These are phyloP conservation scores for Lepus europaeus DNA, from an alignment of 2,113 vertebrate species.

Conservation along the genomic window DNA sequence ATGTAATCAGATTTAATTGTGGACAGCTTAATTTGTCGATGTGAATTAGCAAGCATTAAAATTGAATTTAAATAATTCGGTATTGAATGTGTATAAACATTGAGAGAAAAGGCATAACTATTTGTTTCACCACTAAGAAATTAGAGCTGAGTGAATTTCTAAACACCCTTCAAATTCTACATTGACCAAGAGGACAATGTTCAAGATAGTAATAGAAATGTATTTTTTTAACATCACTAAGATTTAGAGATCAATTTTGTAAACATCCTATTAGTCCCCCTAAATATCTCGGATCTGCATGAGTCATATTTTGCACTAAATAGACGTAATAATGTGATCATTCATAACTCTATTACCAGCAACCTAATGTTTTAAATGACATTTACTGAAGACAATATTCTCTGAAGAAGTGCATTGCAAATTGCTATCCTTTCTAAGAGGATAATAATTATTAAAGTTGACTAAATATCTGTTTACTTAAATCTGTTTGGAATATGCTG, in stretches of 20 bases:
- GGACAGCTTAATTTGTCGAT: conserved; percentile 61
- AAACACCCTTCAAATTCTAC: background rate
- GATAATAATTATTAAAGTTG: conserved; percentile 12
- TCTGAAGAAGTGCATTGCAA: conserved; percentile 46
- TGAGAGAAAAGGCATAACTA: conserved; percentile 5
- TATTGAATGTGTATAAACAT: conserved; percentile 66
- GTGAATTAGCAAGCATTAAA: conserved; percentile 71
- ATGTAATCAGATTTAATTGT: conserved; percentile 73
- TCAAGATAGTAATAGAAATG: conserved; percentile 40
- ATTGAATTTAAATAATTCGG: conserved; percentile 77
- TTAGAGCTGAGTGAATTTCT: conserved; percentile 46
- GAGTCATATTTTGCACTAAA: conserved; percentile 17
- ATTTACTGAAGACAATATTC: conserved; percentile 46
- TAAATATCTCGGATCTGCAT: conserved; percentile 50
- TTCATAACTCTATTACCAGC: conserved; percentile 47
- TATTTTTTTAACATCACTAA: conserved; percentile 54
- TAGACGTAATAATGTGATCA: conserved; percentile 57
- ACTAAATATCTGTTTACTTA: background rate
- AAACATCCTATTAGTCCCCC: background rate
- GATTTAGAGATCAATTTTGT: conserved; percentile 60
- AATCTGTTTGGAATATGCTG: background rate
- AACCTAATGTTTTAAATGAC: conserved; percentile 57
- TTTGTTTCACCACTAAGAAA: conserved; percentile 57
- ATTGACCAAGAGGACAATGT: conserved; percentile 39
- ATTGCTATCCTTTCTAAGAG: background rate